These are phyloP conservation scores for Zaprionus taronus DNA, from an alignment of 1,140 invertebrate species.

Conservation along the genomic window DNA sequence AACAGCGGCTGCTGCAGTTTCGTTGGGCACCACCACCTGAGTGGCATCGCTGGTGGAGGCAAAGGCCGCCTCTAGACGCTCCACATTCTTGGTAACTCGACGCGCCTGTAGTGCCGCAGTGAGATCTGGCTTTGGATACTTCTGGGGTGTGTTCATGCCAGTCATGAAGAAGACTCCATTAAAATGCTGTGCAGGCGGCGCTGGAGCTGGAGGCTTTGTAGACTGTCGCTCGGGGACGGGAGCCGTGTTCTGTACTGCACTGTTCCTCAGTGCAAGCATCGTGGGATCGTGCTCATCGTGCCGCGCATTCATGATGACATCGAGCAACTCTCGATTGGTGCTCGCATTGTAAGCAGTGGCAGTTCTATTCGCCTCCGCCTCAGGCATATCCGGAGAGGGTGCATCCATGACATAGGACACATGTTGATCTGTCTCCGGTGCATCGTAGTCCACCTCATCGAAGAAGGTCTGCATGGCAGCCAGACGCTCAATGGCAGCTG, in stretches of 20 bases:
- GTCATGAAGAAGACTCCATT: constrained; percentile 85
- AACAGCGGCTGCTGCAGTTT: constrained; percentile 86
- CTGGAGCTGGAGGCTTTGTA: constrained; percentile 53
- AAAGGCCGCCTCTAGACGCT: constrained; percentile 89
- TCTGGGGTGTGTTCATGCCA: constrained; percentile 81
- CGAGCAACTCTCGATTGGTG: constrained; percentile 86
- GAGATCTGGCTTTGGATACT: constrained; percentile 85
- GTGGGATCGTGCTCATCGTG: constrained; percentile 84
- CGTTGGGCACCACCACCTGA: constrained; percentile 85
- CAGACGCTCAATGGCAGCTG: constrained; percentile 59
- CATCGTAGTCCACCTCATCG: constrained; percentile 85
- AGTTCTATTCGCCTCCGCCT: constrained; percentile 84
- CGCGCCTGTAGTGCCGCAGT: constrained; percentile 86
- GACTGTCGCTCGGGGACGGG: constrained; percentile 27
- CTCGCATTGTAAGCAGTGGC: constrained; percentile 84
- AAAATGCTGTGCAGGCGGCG: constrained; percentile 84
- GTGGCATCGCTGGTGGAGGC: constrained; percentile 87
- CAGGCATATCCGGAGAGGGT: constrained; percentile 83
- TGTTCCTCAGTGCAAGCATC: constrained; percentile 82
- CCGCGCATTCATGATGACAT: constrained; percentile 85
- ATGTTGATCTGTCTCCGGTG: constrained; percentile 86
- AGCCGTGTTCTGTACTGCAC: constrained; percentile 38
- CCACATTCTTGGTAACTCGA: constrained; percentile 90
- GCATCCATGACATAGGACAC: constrained; percentile 58
- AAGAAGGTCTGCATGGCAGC: constrained; percentile 77